Percentiles rank a stretch among this genome's conserved stretches.
Evolutionary conservation across 2,888 invertebrate species (phyloP).

Genomic region (Endomychus coccineus): DNA sequence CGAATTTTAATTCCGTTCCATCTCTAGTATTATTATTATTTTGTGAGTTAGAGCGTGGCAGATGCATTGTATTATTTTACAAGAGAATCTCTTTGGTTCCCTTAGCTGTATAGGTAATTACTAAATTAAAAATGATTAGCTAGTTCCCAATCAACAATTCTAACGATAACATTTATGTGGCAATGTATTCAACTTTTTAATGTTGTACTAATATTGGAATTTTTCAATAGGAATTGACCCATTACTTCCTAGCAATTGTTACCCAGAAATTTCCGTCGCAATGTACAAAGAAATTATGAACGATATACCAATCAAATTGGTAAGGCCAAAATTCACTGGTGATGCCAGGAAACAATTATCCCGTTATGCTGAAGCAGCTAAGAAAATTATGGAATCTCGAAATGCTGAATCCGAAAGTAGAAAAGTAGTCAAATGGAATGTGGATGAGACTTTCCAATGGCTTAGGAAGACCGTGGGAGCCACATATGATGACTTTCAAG

Average conservation of each 20-base stretch:
- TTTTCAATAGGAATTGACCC: conserved; percentile 90
- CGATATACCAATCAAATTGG: conserved; percentile 92
- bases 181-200: no score
- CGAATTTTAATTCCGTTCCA: no score
- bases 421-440: conserved; percentile 98
- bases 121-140: no score
- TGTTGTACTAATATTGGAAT: no score
- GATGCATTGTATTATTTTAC: no score
- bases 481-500: conserved; percentile 89
- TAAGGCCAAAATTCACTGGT: conserved; percentile 91
- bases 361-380: conserved; percentile 89
- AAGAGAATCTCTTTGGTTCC: no score
- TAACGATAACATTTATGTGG: no score
- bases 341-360: conserved; percentile 88
- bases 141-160: no score
- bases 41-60: no score
- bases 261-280: conserved; percentile 84
- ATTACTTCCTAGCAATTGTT: conserved; percentile 83
- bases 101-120: no score
- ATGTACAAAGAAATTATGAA: conserved; percentile 98
- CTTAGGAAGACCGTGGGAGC: conserved; percentile 86
- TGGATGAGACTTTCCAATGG: conserved; percentile 96
- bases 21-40: no score
- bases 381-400: conserved; percentile 91
- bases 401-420: conserved; percentile 88